These are phyloP conservation scores for Anneissia japonica DNA, from an alignment of 35 echinoderm and acorn worm genomes.

Conservation along the genomic window DNA sequence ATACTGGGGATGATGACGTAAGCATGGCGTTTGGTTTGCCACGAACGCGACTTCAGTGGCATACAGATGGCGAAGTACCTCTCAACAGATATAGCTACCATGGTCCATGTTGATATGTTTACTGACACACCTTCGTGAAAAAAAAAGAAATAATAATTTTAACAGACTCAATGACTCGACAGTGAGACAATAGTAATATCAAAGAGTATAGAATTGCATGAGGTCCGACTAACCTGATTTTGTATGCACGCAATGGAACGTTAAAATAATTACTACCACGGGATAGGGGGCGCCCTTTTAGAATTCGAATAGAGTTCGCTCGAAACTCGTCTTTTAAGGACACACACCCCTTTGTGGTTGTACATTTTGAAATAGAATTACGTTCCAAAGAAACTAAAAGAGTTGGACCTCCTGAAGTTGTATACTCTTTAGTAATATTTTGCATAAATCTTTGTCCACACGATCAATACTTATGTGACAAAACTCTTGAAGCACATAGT, in stretches of 20 bases:
- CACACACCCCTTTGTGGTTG: no score
- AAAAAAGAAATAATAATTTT: background rate
- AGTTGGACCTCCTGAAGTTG: no score
- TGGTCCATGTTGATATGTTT: constrained; percentile 85
- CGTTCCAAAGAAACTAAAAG: no score
- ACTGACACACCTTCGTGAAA: constrained; percentile 48
- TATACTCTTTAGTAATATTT: no score
- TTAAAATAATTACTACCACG: background rate
- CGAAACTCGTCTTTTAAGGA: no score
- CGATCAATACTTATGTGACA: no score
- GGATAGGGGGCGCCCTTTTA: no score
- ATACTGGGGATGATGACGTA: constrained; percentile 70
- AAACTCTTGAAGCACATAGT: no score
- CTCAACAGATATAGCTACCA: constrained; percentile 93
- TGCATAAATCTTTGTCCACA: no score
- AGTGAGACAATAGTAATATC: background rate
- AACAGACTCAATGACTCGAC: background rate
- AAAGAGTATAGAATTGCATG: background rate
- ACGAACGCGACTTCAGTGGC: constrained; percentile 72
- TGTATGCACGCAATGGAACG: background rate
- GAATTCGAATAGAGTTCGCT: no score
- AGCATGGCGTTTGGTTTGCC: constrained; percentile 89
- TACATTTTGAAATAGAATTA: no score
- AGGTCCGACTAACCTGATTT: background rate
- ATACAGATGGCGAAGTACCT: constrained; percentile 95